phyloP scores from a whole-genome alignment of 2,797 vertebrate species.

The Sebastes matsubarae region DNA sequence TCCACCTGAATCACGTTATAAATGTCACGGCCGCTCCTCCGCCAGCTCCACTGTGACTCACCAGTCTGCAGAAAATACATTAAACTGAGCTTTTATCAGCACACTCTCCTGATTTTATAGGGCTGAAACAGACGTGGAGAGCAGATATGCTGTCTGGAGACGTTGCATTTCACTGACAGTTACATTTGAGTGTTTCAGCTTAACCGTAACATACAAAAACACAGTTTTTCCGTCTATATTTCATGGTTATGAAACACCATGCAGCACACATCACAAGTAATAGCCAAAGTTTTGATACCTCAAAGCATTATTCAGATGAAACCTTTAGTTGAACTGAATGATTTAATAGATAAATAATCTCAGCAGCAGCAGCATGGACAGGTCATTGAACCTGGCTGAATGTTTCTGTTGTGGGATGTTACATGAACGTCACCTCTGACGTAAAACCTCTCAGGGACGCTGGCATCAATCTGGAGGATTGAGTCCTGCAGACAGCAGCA shows the following conservation, averaged over 20 bases:
- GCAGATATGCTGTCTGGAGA: neutral
- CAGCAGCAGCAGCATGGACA: neutral
- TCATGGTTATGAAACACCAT: neutral
- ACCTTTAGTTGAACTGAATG: neutral
- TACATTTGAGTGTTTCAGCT: neutral
- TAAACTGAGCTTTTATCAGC: conserved; percentile 16
- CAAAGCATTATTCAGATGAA: neutral
- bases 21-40: conserved; percentile 37
- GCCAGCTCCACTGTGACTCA: conserved; percentile 32
- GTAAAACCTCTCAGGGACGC: neutral
- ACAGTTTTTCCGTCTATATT: neutral
- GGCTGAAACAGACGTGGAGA: conserved; percentile 4
- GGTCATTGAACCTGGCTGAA: neutral
- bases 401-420: neutral
- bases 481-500: neutral
- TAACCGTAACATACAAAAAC: neutral
- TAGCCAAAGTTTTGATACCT: neutral
- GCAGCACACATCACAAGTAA: neutral
- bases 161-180: neutral
- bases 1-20: conserved; percentile 27
- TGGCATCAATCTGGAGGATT: conserved; percentile 4
- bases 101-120: conserved; percentile 25
- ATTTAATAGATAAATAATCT: neutral
- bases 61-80: neutral
- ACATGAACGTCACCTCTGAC: neutral